Percentiles rank a stretch among this genome's conserved stretches.
Evolutionary conservation across 1,140 invertebrate species (phyloP).

Genomic region (Achroia grisella): DNA sequence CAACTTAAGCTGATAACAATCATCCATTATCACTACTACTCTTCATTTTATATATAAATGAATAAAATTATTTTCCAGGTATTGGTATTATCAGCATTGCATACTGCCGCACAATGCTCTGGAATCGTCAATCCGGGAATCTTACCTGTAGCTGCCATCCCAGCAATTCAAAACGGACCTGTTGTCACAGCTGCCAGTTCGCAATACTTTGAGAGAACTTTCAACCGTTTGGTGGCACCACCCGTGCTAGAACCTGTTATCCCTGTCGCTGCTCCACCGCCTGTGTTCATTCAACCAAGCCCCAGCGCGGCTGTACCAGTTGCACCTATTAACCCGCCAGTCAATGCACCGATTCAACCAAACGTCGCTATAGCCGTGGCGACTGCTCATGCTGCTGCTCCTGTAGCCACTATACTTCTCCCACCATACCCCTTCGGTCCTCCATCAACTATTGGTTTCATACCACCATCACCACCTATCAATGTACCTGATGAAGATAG

Average conservation of each 20-base stretch:
- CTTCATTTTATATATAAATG: not conserved
- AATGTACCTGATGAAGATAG: conserved; percentile 30
- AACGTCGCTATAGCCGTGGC: conserved; percentile 60
- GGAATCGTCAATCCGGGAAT: not conserved
- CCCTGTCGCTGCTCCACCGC: conserved; percentile 24
- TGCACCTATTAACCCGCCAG: conserved; percentile 23
- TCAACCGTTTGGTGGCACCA: conserved; percentile 71
- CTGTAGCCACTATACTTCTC: conserved; percentile 53
- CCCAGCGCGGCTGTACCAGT: conserved; percentile 6
- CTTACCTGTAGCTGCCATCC: not conserved
- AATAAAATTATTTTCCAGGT: conserved; percentile 33
- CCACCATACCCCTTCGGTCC: conserved; percentile 59
- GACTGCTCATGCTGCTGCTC: conserved; percentile 56
- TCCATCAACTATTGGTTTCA: conserved; percentile 41
- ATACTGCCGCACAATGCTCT: conserved; percentile 32
- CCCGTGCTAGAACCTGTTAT: conserved; percentile 31
- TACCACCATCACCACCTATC: conserved; percentile 30
- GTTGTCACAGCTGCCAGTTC: conserved; percentile 77
- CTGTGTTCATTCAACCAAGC: conserved; percentile 11
- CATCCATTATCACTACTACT: no score
- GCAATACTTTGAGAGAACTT: conserved; percentile 78
- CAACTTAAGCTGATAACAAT: no score
- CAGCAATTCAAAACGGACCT: not conserved
- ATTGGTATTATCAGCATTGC: conserved; percentile 30
- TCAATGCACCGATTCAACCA: conserved; percentile 34